Evolutionary conservation across 2,113 vertebrate species (phyloP).

Genomic region (Stigmatopora nigra): DNA sequence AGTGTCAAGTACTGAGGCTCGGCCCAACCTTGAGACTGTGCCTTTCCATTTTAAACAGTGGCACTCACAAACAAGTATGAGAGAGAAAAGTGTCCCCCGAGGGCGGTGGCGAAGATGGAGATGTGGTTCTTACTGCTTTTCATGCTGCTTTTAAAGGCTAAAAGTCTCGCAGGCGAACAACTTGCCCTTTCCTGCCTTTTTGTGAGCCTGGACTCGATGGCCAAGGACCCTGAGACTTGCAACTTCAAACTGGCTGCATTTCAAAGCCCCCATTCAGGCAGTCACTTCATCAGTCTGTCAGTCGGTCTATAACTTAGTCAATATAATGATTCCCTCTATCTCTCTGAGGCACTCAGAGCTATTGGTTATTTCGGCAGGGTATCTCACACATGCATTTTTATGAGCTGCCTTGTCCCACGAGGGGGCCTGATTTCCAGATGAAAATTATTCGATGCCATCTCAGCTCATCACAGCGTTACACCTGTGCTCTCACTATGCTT

Average conservation of each 20-base stretch:
- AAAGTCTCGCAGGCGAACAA: conserved; percentile 45
- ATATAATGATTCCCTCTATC: conserved; percentile 54
- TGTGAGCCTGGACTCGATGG: conserved; percentile 45
- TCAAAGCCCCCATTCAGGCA: conserved; percentile 53
- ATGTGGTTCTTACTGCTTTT: conserved; percentile 52
- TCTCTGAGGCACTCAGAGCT: conserved; percentile 53
- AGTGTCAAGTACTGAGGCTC: conserved; percentile 35
- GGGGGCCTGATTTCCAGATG: conserved; percentile 55
- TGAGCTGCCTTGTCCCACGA: conserved; percentile 42
- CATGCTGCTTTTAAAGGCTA: conserved; percentile 49
- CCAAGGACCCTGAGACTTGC: conserved; percentile 53
- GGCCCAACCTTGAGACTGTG: conserved; percentile 22
- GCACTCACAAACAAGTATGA: conserved; percentile 33
- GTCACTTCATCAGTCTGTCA: conserved; percentile 51
- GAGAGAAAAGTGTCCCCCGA: conserved; percentile 34
- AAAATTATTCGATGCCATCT: conserved; percentile 37
- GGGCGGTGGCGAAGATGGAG: conserved; percentile 34
- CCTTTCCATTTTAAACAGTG: conserved; percentile 41
- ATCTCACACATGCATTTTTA: conserved; percentile 63
- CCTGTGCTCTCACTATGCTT: conserved; percentile 14
- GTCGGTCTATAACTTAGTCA: conserved; percentile 57
- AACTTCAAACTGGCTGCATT: conserved; percentile 59
- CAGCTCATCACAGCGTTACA: conserved; percentile 39
- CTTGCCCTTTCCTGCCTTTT: conserved; percentile 48
- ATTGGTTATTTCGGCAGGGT: conserved; percentile 52